A percentile compares a stretch with the other conserved stretches of the same genome.
Conservation (phyloP, 2,797 vertebrate species). For the Muscicapa striata region DNA sequence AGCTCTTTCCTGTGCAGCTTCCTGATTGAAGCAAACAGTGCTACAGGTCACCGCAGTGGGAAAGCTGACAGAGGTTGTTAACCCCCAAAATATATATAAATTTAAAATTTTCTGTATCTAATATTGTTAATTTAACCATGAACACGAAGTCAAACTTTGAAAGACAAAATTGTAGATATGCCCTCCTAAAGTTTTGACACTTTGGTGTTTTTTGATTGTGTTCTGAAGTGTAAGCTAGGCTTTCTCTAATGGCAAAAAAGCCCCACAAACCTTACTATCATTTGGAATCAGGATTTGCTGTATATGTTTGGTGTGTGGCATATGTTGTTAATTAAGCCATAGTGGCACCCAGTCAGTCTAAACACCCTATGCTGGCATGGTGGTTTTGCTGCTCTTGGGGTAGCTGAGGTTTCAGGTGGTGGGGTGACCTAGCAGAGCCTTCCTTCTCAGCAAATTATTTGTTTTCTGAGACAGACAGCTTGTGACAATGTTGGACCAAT, state of each 20-base stretch:
- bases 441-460: neutral
- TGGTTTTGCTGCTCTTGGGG: neutral
- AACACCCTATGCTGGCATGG: neutral
- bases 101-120: neutral
- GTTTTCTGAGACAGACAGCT: neutral
- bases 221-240: neutral
- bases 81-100: neutral
- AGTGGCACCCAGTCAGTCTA: neutral
- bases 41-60: neutral
- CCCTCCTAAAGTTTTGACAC: neutral
- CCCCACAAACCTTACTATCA: neutral
- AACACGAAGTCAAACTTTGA: neutral
- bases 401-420: neutral
- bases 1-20: neutral
- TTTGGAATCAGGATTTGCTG: neutral
- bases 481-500: neutral
- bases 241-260: neutral
- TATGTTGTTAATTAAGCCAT: neutral
- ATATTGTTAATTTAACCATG: neutral
- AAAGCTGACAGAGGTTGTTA: neutral
- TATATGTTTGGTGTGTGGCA: neutral
- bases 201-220: neutral
- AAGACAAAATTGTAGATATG: neutral
- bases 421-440: neutral
- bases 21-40: neutral